Conservation (phyloP, 2,797 vertebrate species). For the Spheniscus humboldti region DNA sequence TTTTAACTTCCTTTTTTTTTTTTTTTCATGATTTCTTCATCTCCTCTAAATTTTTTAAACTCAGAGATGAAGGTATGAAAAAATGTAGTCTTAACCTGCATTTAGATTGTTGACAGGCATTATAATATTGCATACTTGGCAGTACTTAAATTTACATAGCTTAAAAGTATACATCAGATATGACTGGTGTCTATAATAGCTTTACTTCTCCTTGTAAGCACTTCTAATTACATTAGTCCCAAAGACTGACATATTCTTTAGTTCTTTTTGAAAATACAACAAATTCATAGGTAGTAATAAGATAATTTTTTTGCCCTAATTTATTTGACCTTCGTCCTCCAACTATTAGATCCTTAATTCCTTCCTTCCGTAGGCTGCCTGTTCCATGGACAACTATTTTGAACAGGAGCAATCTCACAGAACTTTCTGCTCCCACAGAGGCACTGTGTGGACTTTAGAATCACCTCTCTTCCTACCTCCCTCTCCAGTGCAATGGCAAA, state of each 20-base stretch:
- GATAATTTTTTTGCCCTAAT: not conserved
- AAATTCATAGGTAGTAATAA: not conserved
- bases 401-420: not conserved
- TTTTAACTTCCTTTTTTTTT: not conserved
- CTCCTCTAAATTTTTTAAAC: not conserved
- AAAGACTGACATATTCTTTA: not conserved
- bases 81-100: not conserved
- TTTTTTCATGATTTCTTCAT: not conserved
- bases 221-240: not conserved
- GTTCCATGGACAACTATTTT: not conserved
- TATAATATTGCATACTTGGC: not conserved
- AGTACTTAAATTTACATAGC: not conserved
- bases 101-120: not conserved
- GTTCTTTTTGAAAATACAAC: not conserved
- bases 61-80: not conserved
- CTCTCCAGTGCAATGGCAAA: not conserved
- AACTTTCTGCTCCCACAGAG: not conserved
- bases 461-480: not conserved
- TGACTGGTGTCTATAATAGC: not conserved
- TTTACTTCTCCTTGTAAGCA: not conserved
- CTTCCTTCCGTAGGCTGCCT: not conserved
- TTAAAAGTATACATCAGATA: not conserved
- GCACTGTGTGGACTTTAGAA: not conserved
- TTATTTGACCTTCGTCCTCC: not conserved
- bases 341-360: not conserved